A percentile compares a stretch with the other conserved stretches of the same genome.
Conservation (phyloP, 1,140 invertebrate genomes). For the Mercenaria mercenaria region DNA sequence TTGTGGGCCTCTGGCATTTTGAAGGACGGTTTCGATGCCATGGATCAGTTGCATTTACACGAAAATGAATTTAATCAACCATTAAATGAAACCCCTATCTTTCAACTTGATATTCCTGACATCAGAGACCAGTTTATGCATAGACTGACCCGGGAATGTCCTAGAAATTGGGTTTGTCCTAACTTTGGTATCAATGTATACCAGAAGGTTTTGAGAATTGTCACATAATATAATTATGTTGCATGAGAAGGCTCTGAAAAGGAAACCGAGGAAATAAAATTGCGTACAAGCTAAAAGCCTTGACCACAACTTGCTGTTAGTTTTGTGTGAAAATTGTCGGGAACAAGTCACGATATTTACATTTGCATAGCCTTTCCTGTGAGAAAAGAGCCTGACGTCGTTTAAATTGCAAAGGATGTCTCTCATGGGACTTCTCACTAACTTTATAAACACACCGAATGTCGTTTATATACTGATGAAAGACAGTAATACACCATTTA, state of each 20-base stretch:
- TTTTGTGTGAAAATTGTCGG: no score
- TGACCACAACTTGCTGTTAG: no score
- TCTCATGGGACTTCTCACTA: no score
- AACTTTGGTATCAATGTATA: conserved; percentile 46
- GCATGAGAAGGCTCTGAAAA: background rate
- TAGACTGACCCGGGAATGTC: background rate
- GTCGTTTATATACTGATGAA: no score
- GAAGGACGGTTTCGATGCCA: conserved; percentile 13
- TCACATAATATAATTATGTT: background rate
- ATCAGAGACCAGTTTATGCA: background rate
- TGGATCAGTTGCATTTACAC: background rate
- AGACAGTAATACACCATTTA: no score
- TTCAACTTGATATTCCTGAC: background rate
- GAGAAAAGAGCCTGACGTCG: no score
- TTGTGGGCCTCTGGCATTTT: conserved; percentile 51
- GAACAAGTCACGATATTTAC: no score
- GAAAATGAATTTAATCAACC: background rate
- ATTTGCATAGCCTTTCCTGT: no score
- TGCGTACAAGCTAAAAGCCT: no score
- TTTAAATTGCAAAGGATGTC: no score
- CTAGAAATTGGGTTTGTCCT: background rate
- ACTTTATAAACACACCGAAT: no score
- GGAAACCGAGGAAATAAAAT: no score
- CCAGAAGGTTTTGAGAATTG: conserved; percentile 19
- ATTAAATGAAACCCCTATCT: background rate